Percentiles rank a stretch among this genome's conserved stretches.
These are phyloP conservation scores for Balaeniceps rex DNA, from an alignment of 2,113 vertebrate species.

Conservation along the genomic window DNA sequence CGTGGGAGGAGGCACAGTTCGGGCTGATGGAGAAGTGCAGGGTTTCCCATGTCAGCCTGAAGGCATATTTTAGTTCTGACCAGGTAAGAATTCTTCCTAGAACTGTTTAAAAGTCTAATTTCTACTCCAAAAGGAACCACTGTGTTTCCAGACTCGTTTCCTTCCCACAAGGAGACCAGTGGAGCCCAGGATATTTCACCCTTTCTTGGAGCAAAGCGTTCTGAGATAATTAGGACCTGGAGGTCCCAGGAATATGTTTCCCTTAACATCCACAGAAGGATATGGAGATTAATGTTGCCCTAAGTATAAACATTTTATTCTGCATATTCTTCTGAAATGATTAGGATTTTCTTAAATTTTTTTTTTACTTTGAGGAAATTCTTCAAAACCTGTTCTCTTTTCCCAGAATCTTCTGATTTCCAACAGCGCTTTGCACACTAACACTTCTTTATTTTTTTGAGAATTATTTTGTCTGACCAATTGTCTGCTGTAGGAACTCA, in stretches of 20 bases:
- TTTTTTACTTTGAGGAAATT: background rate
- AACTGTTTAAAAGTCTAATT: background rate
- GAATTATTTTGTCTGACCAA: background rate
- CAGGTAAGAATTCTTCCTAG: background rate
- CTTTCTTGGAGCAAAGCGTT: background rate
- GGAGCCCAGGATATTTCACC: background rate
- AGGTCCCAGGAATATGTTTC: background rate
- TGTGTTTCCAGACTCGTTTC: background rate
- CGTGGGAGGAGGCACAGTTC: background rate
- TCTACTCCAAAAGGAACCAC: background rate
- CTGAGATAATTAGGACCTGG: background rate
- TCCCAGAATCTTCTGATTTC: background rate
- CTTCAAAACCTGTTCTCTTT: background rate
- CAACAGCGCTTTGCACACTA: rapidly evolving
- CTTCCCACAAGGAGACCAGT: background rate
- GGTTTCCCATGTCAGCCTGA: background rate
- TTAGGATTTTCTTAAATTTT: background rate
- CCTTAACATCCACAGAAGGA: background rate
- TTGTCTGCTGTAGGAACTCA: background rate
- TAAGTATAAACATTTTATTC: background rate
- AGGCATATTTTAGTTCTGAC: background rate
- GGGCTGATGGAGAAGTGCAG: background rate
- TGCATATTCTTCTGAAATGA: background rate
- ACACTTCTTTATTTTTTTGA: background rate
- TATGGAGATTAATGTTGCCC: background rate